Base-by-base conservation (phyloP, 2,888 invertebrate species). In the Uropetala carovei region DNA sequence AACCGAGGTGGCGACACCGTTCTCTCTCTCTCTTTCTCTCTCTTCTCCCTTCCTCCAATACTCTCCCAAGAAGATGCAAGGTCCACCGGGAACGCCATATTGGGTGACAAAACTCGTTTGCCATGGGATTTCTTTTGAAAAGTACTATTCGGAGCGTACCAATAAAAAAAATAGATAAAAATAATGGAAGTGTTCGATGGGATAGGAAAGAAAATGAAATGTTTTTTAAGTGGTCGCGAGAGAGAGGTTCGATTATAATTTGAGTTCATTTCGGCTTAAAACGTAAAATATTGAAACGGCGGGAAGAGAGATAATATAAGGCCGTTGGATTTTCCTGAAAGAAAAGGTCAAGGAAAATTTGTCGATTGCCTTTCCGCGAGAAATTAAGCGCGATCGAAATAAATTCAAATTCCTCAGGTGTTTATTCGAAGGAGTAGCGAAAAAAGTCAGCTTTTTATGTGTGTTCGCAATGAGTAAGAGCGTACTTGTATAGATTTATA, bases 101-200 rank as follows among this genome's bases (percentile, higher is more conserved):
- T 75, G 75, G 75, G 75, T 75, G 75, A 75, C 75, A 75, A 75
- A 75, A 75, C 75, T 75, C 75, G 75, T 75, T 75, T 75, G 75
- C 22, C 22, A 75, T 75, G 22, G 22, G 11, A 27, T 18, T 75
- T 27, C 27, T 68, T 75, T 13, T 18, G 7, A 16, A 27, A 27
- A 27, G 22, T 27, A 27, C 75, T 75, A 11, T 75, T 27, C 75
- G 75, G 27, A 27, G 22, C 27, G 27, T 75, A 75, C 22, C 75
- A 22, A 13, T 75, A 13, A 75, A 27, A 27, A 43, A 43, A 43
- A 43, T n/a, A n/a, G n/a, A n/a, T n/a, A n/a, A 75, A 75, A 27
- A 75, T 22, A 27, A 75, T 43, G 43, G 43, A 43, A 5, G 43
- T 43, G 43, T 43, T 43, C 43, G 43, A 43, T 43, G 43, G 43